A percentile compares a stretch with the other conserved stretches of the same genome.
Evolutionary conservation across 2,888 invertebrate species (phyloP).

Genomic region (Tuberolachnus salignus): DNA sequence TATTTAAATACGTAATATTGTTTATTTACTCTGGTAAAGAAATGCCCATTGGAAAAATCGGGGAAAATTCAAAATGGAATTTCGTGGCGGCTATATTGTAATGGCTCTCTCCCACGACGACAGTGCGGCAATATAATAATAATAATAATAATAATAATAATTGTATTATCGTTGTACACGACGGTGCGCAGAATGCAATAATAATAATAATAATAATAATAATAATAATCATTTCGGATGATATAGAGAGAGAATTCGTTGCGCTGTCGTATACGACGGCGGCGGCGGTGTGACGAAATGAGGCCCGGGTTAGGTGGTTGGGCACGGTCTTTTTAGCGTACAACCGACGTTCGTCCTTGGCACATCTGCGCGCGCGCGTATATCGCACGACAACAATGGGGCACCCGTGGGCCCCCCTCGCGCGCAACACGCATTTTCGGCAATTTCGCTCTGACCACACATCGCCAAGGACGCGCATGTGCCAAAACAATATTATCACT

Average conservation of each 20-base stretch:
- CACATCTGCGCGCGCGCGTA: constrained; percentile 35
- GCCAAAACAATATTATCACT: constrained; percentile 51
- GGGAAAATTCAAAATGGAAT: too few relatives aligned
- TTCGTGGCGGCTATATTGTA: too few relatives aligned
- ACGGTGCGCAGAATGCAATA: too few relatives aligned
- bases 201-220: too few relatives aligned
- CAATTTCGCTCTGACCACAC: constrained; percentile 38
- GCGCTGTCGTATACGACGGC: constrained; percentile 25
- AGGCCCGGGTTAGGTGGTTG: constrained; percentile 48
- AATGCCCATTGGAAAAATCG: too few relatives aligned
- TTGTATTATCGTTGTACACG: too few relatives aligned
- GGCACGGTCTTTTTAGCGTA: constrained; percentile 46
- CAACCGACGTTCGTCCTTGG: constrained; percentile 42
- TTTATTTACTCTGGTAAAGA: too few relatives aligned
- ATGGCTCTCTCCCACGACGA: too few relatives aligned
- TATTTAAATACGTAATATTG: too few relatives aligned
- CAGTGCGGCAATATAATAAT: too few relatives aligned
- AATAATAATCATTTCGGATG: constrained; percentile 28
- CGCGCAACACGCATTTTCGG: constrained; percentile 49
- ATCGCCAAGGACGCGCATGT: constrained; percentile 42
- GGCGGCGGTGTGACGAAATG: constrained; percentile 52
- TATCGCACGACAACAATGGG: constrained; percentile 43
- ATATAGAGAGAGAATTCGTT: constrained; percentile 39
- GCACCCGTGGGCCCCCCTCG: constrained; percentile 41
- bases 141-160: too few relatives aligned